phyloP scores from a whole-genome alignment of 1,140 invertebrate species.

The Anoplolepis gracilipes region DNA sequence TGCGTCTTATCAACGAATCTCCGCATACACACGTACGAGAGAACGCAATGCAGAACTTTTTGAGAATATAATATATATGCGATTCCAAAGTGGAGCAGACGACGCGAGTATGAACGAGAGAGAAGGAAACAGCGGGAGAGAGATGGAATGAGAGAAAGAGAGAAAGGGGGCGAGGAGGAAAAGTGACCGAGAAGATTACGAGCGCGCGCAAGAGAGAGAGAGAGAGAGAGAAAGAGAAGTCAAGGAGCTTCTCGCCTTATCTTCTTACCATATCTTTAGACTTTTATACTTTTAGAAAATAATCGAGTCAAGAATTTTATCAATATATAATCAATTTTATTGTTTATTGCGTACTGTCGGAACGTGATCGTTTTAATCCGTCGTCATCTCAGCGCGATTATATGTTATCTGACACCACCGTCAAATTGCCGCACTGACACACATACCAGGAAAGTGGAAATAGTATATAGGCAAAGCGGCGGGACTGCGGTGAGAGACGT shows the following conservation, averaged over 20 bases:
- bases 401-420: conserved; percentile 48
- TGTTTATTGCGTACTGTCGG: too few species aligned
- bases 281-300: not conserved
- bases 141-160: conserved; percentile 7
- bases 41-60: conserved; percentile 57
- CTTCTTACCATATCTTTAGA: conserved; percentile 16
- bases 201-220: too few species aligned
- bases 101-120: not conserved
- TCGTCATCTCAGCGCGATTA: conserved; percentile 23
- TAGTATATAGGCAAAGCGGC: conserved; percentile 49
- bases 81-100: conserved; percentile 32
- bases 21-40: conserved; percentile 5
- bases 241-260: conserved; percentile 12
- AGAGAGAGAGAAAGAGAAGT: conserved; percentile 17
- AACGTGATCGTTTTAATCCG: conserved; percentile 27
- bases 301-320: conserved; percentile 28
- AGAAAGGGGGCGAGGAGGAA: not conserved
- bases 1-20: not conserved
- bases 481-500: not conserved
- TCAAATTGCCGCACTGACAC: conserved; percentile 59
- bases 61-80: conserved; percentile 34
- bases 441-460: conserved; percentile 58
- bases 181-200: conserved; percentile 19
- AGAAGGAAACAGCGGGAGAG: not conserved
- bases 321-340: conserved; percentile 29